phyloP scores from a whole-genome alignment of 1,140 invertebrate species.

The Lucilia cuprina region DNA sequence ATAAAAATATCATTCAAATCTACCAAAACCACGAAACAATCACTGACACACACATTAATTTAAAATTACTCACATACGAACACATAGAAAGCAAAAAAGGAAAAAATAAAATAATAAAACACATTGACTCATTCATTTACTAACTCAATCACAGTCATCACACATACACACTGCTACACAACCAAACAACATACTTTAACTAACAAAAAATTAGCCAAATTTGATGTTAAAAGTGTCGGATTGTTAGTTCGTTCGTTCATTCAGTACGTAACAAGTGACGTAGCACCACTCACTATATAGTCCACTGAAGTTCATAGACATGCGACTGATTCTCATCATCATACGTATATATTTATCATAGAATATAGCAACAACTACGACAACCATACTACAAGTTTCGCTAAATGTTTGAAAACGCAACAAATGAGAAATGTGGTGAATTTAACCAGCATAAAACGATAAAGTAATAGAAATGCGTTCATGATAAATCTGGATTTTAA shows the following conservation, averaged over 20 bases:
- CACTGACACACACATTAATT: background rate
- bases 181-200: background rate
- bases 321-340: background rate
- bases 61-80: too few relatives aligned
- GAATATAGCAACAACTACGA: too few relatives aligned
- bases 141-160: background rate
- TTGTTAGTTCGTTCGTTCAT: background rate
- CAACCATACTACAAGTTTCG: background rate
- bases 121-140: background rate
- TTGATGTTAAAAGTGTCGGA: conserved; percentile 3
- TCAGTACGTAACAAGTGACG: background rate
- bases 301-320: background rate
- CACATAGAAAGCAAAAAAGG: too few relatives aligned
- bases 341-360: background rate
- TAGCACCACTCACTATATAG: background rate
- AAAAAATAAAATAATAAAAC: background rate
- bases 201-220: conserved; percentile 27
- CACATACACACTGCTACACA: background rate
- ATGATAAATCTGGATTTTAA: background rate
- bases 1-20: too few relatives aligned
- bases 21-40: background rate
- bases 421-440: background rate
- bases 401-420: background rate
- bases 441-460: background rate
- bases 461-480: background rate